Conservation (phyloP, 2,888 invertebrate species). For the Coelopa pilipes region DNA sequence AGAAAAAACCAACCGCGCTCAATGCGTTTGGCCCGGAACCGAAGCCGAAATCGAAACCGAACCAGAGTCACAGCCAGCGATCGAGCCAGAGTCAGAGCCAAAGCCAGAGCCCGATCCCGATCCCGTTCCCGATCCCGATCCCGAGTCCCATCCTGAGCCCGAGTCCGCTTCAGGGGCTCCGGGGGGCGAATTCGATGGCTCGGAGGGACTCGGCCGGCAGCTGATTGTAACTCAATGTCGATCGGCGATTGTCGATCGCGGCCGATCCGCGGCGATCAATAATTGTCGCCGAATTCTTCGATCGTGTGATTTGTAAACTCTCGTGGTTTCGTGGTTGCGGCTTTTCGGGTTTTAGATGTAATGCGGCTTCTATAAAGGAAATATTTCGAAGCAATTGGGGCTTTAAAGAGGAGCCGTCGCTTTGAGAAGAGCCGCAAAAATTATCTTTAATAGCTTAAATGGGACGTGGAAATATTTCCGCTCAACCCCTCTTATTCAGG, state of each 20-base stretch:
- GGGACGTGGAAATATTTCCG: slow-evolving; percentile 31
- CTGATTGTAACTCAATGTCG: slow-evolving; percentile 31
- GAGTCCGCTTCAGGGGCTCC: too few species aligned
- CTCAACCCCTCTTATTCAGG: background rate
- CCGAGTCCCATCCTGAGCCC: too few species aligned
- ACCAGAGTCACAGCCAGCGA: too few species aligned
- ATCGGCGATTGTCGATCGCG: too few species aligned
- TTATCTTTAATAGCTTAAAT: slow-evolving; percentile 35
- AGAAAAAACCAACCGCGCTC: background rate
- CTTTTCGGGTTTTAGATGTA: slow-evolving; percentile 27
- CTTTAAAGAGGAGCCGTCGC: background rate
- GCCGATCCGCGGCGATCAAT: slow-evolving; percentile 33
- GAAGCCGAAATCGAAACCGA: too few species aligned
- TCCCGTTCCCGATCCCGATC: too few species aligned
- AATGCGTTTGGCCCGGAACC: background rate
- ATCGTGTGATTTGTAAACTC: slow-evolving; percentile 34
- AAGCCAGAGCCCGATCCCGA: too few species aligned
- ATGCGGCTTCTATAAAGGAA: slow-evolving; percentile 31
- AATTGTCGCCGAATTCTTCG: slow-evolving; percentile 37
- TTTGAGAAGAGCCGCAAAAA: slow-evolving; percentile 33
- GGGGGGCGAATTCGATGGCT: background rate
- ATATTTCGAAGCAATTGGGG: slow-evolving; percentile 16
- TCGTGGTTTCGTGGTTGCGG: too few species aligned
- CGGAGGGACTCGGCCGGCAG: slow-evolving; percentile 29
- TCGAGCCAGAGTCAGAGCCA: too few species aligned